phyloP scores from a whole-genome alignment of 2,113 vertebrate species.

The Tetrao urogallus region DNA sequence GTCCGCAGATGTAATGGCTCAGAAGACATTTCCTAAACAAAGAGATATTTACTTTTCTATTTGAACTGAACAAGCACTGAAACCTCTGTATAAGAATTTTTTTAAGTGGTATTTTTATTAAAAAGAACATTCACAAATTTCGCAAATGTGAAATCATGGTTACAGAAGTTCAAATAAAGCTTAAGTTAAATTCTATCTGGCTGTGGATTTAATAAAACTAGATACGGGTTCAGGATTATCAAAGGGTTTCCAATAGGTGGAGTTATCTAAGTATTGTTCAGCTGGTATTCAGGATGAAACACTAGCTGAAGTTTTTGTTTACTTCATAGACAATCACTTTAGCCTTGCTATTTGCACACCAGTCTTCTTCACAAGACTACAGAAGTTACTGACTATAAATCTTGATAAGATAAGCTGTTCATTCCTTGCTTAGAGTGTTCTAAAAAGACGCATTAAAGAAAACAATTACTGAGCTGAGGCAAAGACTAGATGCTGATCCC shows the following conservation, averaged over 20 bases:
- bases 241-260: slow-evolving; percentile 77
- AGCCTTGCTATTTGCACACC: slow-evolving; percentile 82
- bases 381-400: slow-evolving; percentile 78
- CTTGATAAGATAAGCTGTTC: slow-evolving; percentile 80
- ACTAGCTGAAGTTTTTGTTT: slow-evolving; percentile 82
- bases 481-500: slow-evolving; percentile 46
- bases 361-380: slow-evolving; percentile 77
- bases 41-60: slow-evolving; percentile 65
- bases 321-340: slow-evolving; percentile 79
- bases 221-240: slow-evolving; percentile 69
- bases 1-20: slow-evolving; percentile 68
- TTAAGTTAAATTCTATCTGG: slow-evolving; percentile 75
- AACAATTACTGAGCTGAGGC: slow-evolving; percentile 77
- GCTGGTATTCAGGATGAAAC: slow-evolving; percentile 81
- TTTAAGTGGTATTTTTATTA: neutral
- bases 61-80: slow-evolving; percentile 68
- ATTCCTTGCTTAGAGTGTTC: slow-evolving; percentile 75
- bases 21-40: slow-evolving; percentile 72
- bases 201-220: slow-evolving; percentile 81
- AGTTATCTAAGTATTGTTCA: slow-evolving; percentile 80
- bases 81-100: slow-evolving; percentile 24
- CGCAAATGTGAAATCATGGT: slow-evolving; percentile 64
- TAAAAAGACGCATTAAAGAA: slow-evolving; percentile 67
- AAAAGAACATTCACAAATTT: slow-evolving; percentile 59
- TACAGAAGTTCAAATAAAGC: slow-evolving; percentile 46